These are phyloP conservation scores for Gasteruption jaculator DNA, from an alignment of 2,888 invertebrate genomes.

Conservation along the genomic window DNA sequence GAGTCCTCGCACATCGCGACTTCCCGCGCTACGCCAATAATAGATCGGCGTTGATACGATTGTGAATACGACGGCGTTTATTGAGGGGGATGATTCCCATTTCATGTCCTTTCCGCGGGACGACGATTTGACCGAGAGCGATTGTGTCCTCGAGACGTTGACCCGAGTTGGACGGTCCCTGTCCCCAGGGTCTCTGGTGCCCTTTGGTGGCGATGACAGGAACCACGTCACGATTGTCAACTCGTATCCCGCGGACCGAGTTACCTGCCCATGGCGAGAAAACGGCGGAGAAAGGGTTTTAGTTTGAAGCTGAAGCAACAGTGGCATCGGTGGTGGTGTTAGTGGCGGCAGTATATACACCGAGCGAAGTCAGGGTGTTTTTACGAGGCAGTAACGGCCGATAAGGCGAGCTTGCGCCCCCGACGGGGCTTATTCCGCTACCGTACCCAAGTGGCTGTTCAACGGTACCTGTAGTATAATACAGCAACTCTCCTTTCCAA, in stretches of 20 bases:
- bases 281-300: too few species aligned
- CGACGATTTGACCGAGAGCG: too few species aligned
- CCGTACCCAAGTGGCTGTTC: slow-evolving; percentile 51
- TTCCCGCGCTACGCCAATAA: slow-evolving; percentile 34
- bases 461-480: slow-evolving; percentile 35
- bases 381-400: slow-evolving; percentile 53
- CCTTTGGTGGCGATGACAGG: slow-evolving; percentile 12
- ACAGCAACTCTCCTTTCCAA: slow-evolving; percentile 18
- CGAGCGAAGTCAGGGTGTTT: slow-evolving; percentile 43
- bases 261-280: too few species aligned
- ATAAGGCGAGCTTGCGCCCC: slow-evolving; percentile 50
- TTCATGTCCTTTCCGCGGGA: too few species aligned
- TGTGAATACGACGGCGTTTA: slow-evolving; percentile 46
- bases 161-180: neutral
- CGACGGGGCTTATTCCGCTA: slow-evolving; percentile 47
- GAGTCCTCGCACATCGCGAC: slow-evolving; percentile 16
- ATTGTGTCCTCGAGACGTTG: too few species aligned
- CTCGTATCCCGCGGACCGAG: too few species aligned
- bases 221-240: slow-evolving; percentile 19
- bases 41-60: slow-evolving; percentile 39
- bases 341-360: slow-evolving; percentile 37
- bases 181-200: slow-evolving; percentile 4
- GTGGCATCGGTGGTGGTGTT: slow-evolving; percentile 21
- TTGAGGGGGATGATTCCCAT: slow-evolving; percentile 29
- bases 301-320: too few species aligned